A percentile compares a stretch with the other conserved stretches of the same genome.
phyloP scores from a whole-genome alignment of 2,888 invertebrate species.

The Cylindroiulus punctatus region DNA sequence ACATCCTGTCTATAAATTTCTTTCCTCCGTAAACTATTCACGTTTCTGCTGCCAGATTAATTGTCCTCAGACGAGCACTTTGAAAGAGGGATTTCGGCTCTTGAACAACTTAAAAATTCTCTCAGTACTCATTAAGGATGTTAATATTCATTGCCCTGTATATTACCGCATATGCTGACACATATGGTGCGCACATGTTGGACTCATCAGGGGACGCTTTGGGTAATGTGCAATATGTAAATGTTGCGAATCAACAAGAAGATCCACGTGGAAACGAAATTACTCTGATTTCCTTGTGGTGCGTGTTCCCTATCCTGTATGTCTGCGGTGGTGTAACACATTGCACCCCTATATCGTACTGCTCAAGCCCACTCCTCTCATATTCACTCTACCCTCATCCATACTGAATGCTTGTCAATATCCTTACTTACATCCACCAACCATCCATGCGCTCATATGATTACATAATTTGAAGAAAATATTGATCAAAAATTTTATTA shows the following conservation, averaged over 20 bases:
- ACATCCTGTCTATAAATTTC: not conserved
- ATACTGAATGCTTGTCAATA: not conserved
- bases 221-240: constrained; percentile 14
- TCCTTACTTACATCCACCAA: not conserved
- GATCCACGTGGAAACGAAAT: constrained; percentile 8
- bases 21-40: not conserved
- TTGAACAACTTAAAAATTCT: constrained; percentile 14
- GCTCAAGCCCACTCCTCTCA: not conserved
- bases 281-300: constrained; percentile 22
- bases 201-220: constrained; percentile 20
- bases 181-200: constrained; percentile 19
- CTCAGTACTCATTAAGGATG: constrained; percentile 32
- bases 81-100: constrained; percentile 26
- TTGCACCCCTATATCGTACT: not conserved
- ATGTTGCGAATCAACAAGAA: constrained; percentile 26
- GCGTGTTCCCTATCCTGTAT: not conserved
- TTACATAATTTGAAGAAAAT: constrained; percentile 15
- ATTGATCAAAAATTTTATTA: constrained; percentile 34
- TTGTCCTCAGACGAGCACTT: constrained; percentile 32
- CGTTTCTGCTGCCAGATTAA: constrained; percentile 13
- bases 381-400: not conserved
- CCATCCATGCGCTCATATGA: not conserved
- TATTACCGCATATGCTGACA: constrained; percentile 10
- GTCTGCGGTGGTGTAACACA: not conserved
- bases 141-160: constrained; percentile 32